Evolutionary conservation across 2,797 vertebrate genomes (phyloP), one percentile per base, ranked within the genome.

Genomic region (Enteromius afrohamiltoni): DNA sequence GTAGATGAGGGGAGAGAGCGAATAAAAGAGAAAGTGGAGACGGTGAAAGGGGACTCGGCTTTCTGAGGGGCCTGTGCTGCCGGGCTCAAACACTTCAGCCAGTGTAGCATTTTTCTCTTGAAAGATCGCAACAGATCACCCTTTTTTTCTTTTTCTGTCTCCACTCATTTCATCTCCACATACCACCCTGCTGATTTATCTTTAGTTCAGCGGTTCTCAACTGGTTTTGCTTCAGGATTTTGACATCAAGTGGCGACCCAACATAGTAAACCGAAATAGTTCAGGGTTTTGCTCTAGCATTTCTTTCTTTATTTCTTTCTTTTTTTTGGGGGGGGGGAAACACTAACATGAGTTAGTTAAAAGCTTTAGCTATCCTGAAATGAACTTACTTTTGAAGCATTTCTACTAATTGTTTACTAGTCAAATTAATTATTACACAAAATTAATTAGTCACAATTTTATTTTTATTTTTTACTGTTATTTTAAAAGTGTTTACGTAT

Each of bases 1-100:
- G 80, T 47, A 85, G 73, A 85, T 65, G 77, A 40, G 21, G 60
- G 80, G 62, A 71, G 60, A 69, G 64, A 85, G 83, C 29, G 29
- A 70, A 40, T 49, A 40, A 60, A 34, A 53, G n/a, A 82, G 64
- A 86, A 51, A 78, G 40, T 31, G 55, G 26, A 55, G 40, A 55
- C 64, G 64, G 84, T 67, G 80, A 79, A 83, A 49, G 74, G 40
- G 82, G 82, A 68, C 73, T 68, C 9, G 2, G 55, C 71, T 75
- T 65, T 83, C 37, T 55, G 58, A 86, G 58, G 26, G 42, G 42
- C 4, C 76, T 74, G 23, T 65, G 51, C 83, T 62, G 64, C 77
- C 29, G 4, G 74, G 31, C 55, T 40, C 68, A 60, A 34, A 81
- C 64, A 65, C 58, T 62, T 86, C 65, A 76, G 21, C 60, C 31